These are phyloP conservation scores for Muntiacus reevesi DNA, from an alignment of 2,113 vertebrate species.

Conservation along the genomic window DNA sequence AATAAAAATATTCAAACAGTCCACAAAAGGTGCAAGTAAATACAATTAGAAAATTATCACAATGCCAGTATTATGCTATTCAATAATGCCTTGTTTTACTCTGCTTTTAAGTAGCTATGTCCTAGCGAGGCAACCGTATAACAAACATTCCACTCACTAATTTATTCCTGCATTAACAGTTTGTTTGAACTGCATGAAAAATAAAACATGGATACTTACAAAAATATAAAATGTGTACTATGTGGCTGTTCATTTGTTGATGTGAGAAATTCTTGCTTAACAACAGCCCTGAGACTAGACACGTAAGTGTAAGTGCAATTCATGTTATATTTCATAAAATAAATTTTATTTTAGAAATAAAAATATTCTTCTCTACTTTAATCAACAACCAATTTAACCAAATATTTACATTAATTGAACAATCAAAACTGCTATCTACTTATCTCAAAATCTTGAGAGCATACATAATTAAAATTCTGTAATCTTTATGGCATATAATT, in stretches of 20 bases:
- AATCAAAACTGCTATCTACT: not conserved
- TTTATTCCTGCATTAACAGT: not conserved
- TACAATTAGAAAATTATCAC: not conserved
- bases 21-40: not conserved
- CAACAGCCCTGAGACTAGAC: not conserved
- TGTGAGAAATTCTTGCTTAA: slow-evolving; percentile 1
- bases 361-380: not conserved
- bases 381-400: slow-evolving; percentile 8
- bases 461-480: not conserved
- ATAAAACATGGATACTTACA: not conserved
- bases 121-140: not conserved
- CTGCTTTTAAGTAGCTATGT: not conserved
- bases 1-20: not conserved
- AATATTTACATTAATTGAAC: not conserved
- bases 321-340: not conserved
- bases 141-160: not conserved
- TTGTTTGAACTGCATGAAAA: not conserved
- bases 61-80: not conserved
- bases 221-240: not conserved
- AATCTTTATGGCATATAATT: not conserved
- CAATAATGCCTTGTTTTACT: not conserved
- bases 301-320: not conserved
- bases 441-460: not conserved
- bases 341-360: slow-evolving; percentile 16
- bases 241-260: not conserved